These are phyloP conservation scores for Sepiola atlantica DNA, from an alignment of 2,888 invertebrate species.

Conservation along the genomic window DNA sequence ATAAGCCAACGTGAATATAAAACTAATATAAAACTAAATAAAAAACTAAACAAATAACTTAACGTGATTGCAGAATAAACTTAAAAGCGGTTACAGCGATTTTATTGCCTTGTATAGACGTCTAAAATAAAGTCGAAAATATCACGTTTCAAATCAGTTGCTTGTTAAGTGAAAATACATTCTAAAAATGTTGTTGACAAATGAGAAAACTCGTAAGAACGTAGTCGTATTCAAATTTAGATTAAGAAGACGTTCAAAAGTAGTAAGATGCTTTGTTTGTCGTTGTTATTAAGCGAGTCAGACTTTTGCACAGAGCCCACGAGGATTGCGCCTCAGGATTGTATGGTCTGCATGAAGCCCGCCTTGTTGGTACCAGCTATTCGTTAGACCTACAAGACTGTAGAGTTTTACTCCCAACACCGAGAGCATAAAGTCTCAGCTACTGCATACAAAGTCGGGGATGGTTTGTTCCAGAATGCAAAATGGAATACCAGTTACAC, in stretches of 20 bases:
- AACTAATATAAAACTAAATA: not conserved
- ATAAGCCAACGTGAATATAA: no score
- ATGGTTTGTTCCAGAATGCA: no score
- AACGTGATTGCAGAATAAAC: not conserved
- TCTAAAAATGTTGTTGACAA: not conserved
- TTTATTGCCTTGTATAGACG: not conserved
- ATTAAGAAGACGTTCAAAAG: not conserved
- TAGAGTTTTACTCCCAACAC: no score
- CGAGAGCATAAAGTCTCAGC: no score
- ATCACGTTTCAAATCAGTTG: not conserved
- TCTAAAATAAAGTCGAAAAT: not conserved
- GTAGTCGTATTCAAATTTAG: not conserved
- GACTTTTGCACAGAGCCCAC: no score
- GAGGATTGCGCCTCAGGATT: no score
- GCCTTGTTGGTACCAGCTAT: no score
- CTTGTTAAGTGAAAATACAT: not conserved
- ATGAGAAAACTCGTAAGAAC: not conserved
- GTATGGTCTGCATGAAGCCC: no score
- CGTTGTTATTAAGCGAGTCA: no score
- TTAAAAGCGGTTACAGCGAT: not conserved
- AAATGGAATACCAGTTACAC: no score
- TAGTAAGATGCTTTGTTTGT: not conserved
- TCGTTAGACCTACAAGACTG: no score
- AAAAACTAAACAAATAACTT: not conserved
- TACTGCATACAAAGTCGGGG: no score